phyloP scores from a whole-genome alignment of 1,140 invertebrate species.

The Drosophila nasuta region DNA sequence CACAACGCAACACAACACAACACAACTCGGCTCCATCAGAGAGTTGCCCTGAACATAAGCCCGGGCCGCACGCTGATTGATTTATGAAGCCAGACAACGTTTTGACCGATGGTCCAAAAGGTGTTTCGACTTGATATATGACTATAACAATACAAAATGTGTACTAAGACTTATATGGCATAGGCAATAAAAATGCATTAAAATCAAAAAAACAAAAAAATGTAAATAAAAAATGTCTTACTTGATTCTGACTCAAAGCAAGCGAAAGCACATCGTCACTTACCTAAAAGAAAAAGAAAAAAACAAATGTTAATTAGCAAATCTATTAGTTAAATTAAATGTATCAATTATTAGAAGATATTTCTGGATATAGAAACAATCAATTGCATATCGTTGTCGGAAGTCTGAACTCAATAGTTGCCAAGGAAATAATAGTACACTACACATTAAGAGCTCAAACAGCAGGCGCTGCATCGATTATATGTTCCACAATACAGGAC shows the following conservation, averaged over 20 bases:
- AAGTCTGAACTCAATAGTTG: slow-evolving; percentile 7
- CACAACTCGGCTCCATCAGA: background rate
- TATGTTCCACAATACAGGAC: slow-evolving; percentile 7
- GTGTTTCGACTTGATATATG: slow-evolving; percentile 39
- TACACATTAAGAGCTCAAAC: background rate
- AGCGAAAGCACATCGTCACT: slow-evolving; percentile 82
- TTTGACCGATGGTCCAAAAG: slow-evolving; percentile 31
- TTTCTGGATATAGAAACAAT: no score
- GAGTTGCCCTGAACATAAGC: slow-evolving; percentile 25
- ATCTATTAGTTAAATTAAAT: slow-evolving; percentile 14
- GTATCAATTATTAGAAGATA: background rate
- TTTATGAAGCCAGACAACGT: slow-evolving; percentile 49
- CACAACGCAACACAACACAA: slow-evolving; percentile 25
- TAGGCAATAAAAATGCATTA: slow-evolving; percentile 22
- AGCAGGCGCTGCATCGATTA: slow-evolving; percentile 12
- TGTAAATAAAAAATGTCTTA: slow-evolving; percentile 59
- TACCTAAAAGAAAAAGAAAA: slow-evolving; percentile 64
- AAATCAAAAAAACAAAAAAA: slow-evolving; percentile 15
- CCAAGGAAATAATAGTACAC: slow-evolving; percentile 7
- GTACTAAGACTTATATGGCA: slow-evolving; percentile 4
- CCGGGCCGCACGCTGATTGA: slow-evolving; percentile 44
- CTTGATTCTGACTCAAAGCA: slow-evolving; percentile 81
- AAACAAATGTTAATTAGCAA: slow-evolving; percentile 4
- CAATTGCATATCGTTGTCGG: no score
- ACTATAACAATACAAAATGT: background rate